Percentiles rank a stretch among this genome's conserved stretches.
Evolutionary conservation across 2,888 invertebrate genomes (phyloP).

Genomic region (Drosophila glabriapex): DNA sequence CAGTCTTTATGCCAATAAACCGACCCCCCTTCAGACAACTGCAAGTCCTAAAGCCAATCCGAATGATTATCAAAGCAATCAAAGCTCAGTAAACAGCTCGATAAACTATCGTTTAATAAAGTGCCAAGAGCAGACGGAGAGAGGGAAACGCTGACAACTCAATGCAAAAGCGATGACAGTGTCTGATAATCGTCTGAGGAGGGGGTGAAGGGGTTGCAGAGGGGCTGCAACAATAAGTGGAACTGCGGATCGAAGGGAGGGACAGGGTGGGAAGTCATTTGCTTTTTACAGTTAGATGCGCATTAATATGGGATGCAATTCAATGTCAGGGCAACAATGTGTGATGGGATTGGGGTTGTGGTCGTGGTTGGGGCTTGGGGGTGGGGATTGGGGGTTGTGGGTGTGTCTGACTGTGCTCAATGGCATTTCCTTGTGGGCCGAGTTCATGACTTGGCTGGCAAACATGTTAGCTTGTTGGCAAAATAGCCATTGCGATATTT

Average conservation of each 20-base stretch:
- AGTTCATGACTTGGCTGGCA: conserved; percentile 47
- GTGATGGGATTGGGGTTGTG: conserved; percentile 1
- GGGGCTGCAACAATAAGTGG: conserved; percentile 10
- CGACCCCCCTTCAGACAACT: not conserved
- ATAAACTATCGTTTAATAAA: conserved; percentile 43
- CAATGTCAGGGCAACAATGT: conserved; percentile 63
- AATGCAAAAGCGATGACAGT: conserved; percentile 27
- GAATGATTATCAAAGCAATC: conserved; percentile 3
- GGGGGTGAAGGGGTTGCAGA: not conserved
- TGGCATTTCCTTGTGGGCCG: conserved; percentile 50
- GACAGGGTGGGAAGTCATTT: conserved; percentile 6
- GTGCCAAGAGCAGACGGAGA: conserved; percentile 30
- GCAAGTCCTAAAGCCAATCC: not conserved
- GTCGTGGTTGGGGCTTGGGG: not conserved
- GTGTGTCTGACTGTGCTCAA: conserved; percentile 21
- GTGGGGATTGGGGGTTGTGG: not conserved
- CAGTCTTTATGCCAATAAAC: not conserved
- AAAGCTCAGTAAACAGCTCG: conserved; percentile 24
- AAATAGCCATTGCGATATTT: conserved; percentile 32
- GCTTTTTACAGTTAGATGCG: conserved; percentile 56
- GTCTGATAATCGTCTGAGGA: conserved; percentile 3
- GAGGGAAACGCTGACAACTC: conserved; percentile 17
- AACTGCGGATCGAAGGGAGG: not conserved
- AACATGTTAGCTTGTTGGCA: conserved; percentile 33
- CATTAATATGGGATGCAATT: conserved; percentile 52